Conservation (phyloP, 2,888 invertebrate species). For the Lingula anatina region DNA sequence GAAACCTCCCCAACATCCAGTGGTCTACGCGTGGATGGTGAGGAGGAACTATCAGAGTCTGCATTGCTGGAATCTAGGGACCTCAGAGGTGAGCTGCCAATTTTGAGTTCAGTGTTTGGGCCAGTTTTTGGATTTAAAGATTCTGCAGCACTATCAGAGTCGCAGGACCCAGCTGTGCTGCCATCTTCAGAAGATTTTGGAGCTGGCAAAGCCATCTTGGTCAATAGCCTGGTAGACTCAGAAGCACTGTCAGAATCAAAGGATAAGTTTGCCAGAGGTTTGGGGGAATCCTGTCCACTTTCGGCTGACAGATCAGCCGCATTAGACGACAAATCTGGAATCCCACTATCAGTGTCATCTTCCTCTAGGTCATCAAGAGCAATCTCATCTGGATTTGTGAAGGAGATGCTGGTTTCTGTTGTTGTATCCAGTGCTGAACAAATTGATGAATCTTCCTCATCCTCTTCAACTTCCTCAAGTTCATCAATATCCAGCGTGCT, state of each 20-base stretch:
- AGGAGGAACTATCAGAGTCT: background rate
- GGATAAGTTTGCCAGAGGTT: background rate
- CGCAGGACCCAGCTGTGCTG: background rate
- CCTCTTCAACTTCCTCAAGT: slow-evolving; percentile 10
- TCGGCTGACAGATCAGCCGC: too few species aligned
- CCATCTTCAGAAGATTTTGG: background rate
- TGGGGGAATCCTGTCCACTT: background rate
- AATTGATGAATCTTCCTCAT: slow-evolving; percentile 15
- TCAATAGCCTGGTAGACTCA: background rate
- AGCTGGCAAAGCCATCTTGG: background rate
- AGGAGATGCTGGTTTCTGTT: slow-evolving; percentile 16
- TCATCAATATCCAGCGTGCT: background rate
- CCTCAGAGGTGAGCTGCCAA: background rate
- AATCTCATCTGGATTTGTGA: slow-evolving; percentile 36
- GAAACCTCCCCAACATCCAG: background rate
- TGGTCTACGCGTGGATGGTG: background rate
- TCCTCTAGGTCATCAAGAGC: slow-evolving; percentile 15
- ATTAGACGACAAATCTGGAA: too few species aligned
- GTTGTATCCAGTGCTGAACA: slow-evolving; percentile 12
- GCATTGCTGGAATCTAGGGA: background rate
- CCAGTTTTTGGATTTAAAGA: background rate
- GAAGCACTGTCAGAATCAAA: background rate
- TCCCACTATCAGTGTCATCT: slow-evolving; percentile 3
- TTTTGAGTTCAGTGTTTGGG: too few species aligned
- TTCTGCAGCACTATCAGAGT: background rate